Percentiles rank a stretch among this genome's conserved stretches.
Conservation (phyloP, 2,888 invertebrate species). For the Bibio marci region DNA sequence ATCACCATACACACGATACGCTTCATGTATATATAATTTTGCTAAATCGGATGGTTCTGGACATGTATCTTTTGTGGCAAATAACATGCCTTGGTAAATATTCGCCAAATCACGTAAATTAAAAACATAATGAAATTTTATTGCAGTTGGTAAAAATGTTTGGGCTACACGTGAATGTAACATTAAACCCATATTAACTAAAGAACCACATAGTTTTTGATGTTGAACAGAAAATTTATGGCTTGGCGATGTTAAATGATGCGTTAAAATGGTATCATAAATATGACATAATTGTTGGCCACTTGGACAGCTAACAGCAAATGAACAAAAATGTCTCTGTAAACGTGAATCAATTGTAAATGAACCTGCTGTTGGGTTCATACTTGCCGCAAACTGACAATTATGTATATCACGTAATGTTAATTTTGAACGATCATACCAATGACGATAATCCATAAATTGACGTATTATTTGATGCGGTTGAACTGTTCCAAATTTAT, state of each 20-base stretch:
- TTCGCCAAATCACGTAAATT: slow-evolving; percentile 85
- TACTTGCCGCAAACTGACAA: slow-evolving; percentile 85
- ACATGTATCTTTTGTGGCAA: slow-evolving; percentile 57
- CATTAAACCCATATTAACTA: slow-evolving; percentile 56
- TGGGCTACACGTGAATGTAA: slow-evolving; percentile 60
- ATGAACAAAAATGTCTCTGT: slow-evolving; percentile 75
- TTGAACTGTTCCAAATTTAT: slow-evolving; percentile 86
- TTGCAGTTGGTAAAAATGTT: slow-evolving; percentile 78
- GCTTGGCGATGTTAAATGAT: slow-evolving; percentile 47
- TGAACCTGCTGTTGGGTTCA: slow-evolving; percentile 96
- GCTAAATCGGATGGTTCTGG: slow-evolving; percentile 54
- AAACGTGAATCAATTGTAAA: slow-evolving; percentile 86
- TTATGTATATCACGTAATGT: slow-evolving; percentile 76
- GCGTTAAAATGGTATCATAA: slow-evolving; percentile 63
- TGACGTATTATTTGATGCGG: slow-evolving; percentile 88
- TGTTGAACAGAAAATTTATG: slow-evolving; percentile 45
- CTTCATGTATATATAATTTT: slow-evolving; percentile 81
- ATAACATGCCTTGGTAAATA: slow-evolving; percentile 73
- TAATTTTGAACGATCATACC: slow-evolving; percentile 34
- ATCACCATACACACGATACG: slow-evolving; percentile 79
- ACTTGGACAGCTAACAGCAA: slow-evolving; percentile 73
- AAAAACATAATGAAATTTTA: slow-evolving; percentile 90
- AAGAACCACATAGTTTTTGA: slow-evolving; percentile 34
- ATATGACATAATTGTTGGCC: slow-evolving; percentile 64
- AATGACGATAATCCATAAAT: slow-evolving; percentile 87